phyloP scores from a whole-genome alignment of 2,888 invertebrate species.

The Lathronympha strigana region DNA sequence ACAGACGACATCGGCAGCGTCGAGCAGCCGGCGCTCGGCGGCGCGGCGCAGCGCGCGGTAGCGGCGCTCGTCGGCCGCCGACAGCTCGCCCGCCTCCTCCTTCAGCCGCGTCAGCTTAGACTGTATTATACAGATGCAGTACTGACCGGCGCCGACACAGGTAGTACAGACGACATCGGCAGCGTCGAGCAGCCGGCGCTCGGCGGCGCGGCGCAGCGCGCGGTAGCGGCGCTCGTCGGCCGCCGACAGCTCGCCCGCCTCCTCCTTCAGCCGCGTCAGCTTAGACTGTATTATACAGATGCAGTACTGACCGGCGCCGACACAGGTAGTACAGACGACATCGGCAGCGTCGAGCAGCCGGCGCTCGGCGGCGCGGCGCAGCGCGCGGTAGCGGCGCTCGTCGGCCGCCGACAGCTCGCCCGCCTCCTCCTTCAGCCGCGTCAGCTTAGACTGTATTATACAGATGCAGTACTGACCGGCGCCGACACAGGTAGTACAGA shows the following conservation, averaged over 20 bases:
- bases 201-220: too few relatives aligned
- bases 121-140: background rate
- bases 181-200: slow-evolving; percentile 8
- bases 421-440: slow-evolving; percentile 1
- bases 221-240: slow-evolving; percentile 98
- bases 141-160: slow-evolving; percentile 86
- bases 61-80: slow-evolving; percentile 2
- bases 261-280: background rate
- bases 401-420: background rate
- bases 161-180: slow-evolving; percentile 94
- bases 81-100: slow-evolving; percentile 7
- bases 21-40: too few relatives aligned
- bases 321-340: slow-evolving; percentile 97
- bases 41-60: too few relatives aligned
- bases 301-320: slow-evolving; percentile 97
- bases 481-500: too few relatives aligned
- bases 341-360: slow-evolving; percentile 11
- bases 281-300: too few relatives aligned
- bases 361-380: too few relatives aligned
- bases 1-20: too few relatives aligned
- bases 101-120: background rate
- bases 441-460: too few relatives aligned
- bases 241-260: slow-evolving; percentile 90
- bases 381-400: too few relatives aligned
- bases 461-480: too few relatives aligned